Evolutionary conservation across 2,797 vertebrate species (phyloP), one percentile per base, ranked within the genome.

Genomic region (Micromesistius poutassou): DNA sequence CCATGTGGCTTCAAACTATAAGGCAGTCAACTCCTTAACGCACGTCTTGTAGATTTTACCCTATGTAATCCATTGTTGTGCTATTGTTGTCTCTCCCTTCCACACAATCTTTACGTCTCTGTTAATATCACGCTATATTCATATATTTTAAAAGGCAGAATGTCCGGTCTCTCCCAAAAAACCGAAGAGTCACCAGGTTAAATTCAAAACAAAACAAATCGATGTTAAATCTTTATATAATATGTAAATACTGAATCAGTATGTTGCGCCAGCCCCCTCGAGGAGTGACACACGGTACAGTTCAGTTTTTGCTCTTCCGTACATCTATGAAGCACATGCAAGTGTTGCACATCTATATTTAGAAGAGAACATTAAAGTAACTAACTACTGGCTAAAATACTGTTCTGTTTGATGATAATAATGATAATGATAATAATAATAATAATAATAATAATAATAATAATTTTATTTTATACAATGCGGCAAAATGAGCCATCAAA

Each of bases 251-350:
- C 30, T 71, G 12, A 71, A 30, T 30, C 68, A 71, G 30, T 19
- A 0, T 30, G 70, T 71, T 25, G 55, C 55, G 25, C 25, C 25
- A 68, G 25, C 62, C 7, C n/a, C 28, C 62, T 68, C 4, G 46
- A 50, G 46, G 46, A 55, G 46, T 70, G 66, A 70, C 30, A 12
- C 68, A 3, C 30, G 10, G 3, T 13, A 71, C n/a, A 25, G 66
- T 70, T 71, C 62, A 75, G 12, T 55, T 81, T 75, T 77, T 75
- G 82, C 81, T 84, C 35, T 30, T 85, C 84, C 85, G 85, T 42
- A 82, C 84, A 78, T 86, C 88, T 85, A 78, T 86, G 86, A 91
- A 91, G 88, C 90, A 89, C 91, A 91, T 92, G 91, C 90, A 92
- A 6, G 81, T 89, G 78, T 88, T 83, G 86, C 86, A 89, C 87